Base-by-base conservation (phyloP, 2,888 invertebrate genomes). In the Patella caerulea region DNA sequence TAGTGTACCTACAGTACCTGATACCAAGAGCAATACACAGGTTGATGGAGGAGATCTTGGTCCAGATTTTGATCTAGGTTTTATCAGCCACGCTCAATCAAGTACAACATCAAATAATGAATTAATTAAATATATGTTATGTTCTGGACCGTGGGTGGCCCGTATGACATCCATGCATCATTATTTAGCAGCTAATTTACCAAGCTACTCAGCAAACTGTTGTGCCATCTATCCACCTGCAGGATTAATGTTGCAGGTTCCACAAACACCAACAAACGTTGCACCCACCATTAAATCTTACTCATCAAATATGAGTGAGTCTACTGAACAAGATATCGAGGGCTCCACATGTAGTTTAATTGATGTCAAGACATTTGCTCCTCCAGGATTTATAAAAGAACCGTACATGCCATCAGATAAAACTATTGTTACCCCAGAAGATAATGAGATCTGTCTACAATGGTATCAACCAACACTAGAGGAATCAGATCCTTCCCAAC, bases 391-490 rank as follows among this genome's bases (percentile, higher is more conserved):
- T 14, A 73, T 77, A 45, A 77, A 81, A n/a, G 81, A 85, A 4
- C 74, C 81, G 5, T 73, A 78, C 45, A 84, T 77, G 75, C 86
- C 85, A 1, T 73, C 78, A 17, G 87, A 88, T 76, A 87, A 87
- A 77, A n/a, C 72, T 2, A 71, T 89, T 14, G 79, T 84, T 15
- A 77, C 82, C 24, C 84, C 87, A 14, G 56, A 80, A 14, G 89
- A 87, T 14, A 84, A 78, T 71, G 90, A 91, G 82, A 82, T 91
- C 34, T 84, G 85, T 14, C 74, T 90, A 24, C 90, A 90, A 84
- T 91, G 90, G 88, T 89, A 89, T 79, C 86, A 87, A 74, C 88
- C 89, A 14, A 83, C 87, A 12, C 81, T 89, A 19, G 88, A 86
- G 75, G 87, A 85, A 73, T 83, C 80, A 4, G 87, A 88, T 74